Base-by-base conservation (phyloP, 1,140 invertebrate genomes). In the Lucilia sericata region DNA sequence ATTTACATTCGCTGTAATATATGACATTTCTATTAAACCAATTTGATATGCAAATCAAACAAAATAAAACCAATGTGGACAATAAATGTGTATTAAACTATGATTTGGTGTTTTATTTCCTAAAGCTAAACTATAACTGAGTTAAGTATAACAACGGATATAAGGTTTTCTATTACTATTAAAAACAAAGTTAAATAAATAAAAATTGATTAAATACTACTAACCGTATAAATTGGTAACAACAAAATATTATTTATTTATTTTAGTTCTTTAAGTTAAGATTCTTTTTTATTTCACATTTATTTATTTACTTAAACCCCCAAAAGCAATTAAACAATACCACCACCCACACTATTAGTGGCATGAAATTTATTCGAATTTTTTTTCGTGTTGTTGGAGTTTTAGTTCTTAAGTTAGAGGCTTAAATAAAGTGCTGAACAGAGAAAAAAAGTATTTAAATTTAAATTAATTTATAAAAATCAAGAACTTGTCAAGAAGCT, bases 381-480 rank as follows among this genome's bases (percentile, higher is more conserved):
- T 49, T 80, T 78, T n/a, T 78, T 9, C 74, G 13, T 30, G 25
- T 30, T 30, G 21, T n/a, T 42, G 36, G 14, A 42, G 42, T 34
- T 47, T 80, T 51, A 49, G 47, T 80, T 78, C 47, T 49, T 51
- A 80, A 51, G 34, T 42, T 42, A 49, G 30, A 75, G 34, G 12
- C 10, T 80, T 80, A 75, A 47, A 80, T 19, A 19, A 49, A 49
- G 19, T 80, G 42, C 21, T 10, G 76, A 14, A 3, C 5, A 7
- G 36, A 36, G 42, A 47, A 80, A 80, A 80, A 80, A 49, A 19
- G 42, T 80, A 25, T 80, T 80, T 47, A 80, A 80, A 80, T 80
- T 80, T 80, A 80, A 80, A 80, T 80, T 80, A 80, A 80, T 80
- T 80, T 80, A 80, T 80, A 80, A 80, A 78, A 80, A 49, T 80